phyloP scores from a whole-genome alignment of 1,140 invertebrate genomes.

The Calliopsis andreniformis region DNA sequence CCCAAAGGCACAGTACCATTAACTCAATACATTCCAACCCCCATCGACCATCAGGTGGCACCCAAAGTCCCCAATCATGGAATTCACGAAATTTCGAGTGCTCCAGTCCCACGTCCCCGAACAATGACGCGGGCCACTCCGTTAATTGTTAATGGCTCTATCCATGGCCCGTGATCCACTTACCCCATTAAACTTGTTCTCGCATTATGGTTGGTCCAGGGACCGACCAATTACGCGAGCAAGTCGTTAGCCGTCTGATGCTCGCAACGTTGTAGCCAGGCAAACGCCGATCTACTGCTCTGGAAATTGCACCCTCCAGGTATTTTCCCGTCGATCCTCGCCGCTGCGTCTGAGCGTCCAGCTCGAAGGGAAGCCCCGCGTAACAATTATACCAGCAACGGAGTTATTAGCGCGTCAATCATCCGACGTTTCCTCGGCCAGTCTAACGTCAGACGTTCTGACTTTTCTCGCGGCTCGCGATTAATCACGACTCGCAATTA shows the following conservation, averaged over 20 bases:
- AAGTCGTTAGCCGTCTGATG: conserved; percentile 53
- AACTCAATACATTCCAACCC: too few relatives aligned
- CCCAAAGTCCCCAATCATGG: background rate
- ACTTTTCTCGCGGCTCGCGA: conserved; percentile 12
- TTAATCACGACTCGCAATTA: conserved; percentile 50
- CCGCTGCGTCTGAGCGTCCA: too few relatives aligned
- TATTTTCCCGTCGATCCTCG: conserved; percentile 20
- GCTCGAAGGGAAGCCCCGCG: background rate
- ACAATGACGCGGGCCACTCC: conserved; percentile 38
- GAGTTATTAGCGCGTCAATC: conserved; percentile 45
- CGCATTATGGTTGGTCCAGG: conserved; percentile 46
- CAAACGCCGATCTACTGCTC: conserved; percentile 23
- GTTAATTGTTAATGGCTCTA: conserved; percentile 64
- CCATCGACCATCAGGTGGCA: too few relatives aligned
- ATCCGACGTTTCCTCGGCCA: background rate
- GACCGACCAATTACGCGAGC: conserved; percentile 48
- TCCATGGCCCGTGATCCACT: conserved; percentile 67
- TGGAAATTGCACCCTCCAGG: conserved; percentile 48
- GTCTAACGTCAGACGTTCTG: background rate
- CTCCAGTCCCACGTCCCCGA: background rate
- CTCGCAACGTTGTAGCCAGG: conserved; percentile 12
- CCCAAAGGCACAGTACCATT: too few relatives aligned
- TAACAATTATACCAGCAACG: conserved; percentile 33
- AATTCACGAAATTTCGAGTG: conserved; percentile 12
- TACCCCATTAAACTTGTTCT: conserved; percentile 65